Evolutionary conservation across 2,113 vertebrate genomes (phyloP), one percentile per base, ranked within the genome.

Genomic region (Nannospalax galili): DNA sequence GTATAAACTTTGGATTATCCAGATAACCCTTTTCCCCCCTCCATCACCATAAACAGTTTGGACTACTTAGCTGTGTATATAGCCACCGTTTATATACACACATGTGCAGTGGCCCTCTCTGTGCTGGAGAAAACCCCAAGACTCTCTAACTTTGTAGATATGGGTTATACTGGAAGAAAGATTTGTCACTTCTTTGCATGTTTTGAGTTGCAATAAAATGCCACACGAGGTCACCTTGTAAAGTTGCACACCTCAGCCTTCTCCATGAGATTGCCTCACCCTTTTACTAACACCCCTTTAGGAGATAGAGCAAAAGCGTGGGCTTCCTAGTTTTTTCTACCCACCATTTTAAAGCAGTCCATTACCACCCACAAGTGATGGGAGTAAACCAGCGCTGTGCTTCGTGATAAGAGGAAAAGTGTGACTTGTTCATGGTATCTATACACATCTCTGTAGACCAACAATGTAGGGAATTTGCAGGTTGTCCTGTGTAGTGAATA

Each of bases 1-100:
- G 35, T 64, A 64, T 77, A 94, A 91, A 95, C 93, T 95, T 56
- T 1, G 12, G 35, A 30, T 92, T 84, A 86, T 88, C 86, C 91
- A 94, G 75, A 93, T 91, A 90, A 87, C 62, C 32, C 60, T 35
- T 77, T 28, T 2, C 58, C 1, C 16, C 52, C 88, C 37, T 93
- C 58, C n/a, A 32, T 17, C 67, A 19, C n/a, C 45, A 9, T 45
- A 24, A 93, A 94, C 84, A 64, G 79, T 95, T 92, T 90, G 82
- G 89, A 79, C 17, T 0, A 79, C 17, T 0, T 35, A 10, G 26
- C 86, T 69, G 70, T 91, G 4, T 80, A 60, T 4, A 62, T 0
- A 84, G 70, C 69, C 86, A 30, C 70, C 0, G 0, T 77, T 72
- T 40, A 62, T 42, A 56, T 28, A 67, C 82, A 88, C 56, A 75